Base-by-base conservation (phyloP, 37 sponge, comb jelly and placozoan genomes). In the Aphrocallistes beatrix region DNA sequence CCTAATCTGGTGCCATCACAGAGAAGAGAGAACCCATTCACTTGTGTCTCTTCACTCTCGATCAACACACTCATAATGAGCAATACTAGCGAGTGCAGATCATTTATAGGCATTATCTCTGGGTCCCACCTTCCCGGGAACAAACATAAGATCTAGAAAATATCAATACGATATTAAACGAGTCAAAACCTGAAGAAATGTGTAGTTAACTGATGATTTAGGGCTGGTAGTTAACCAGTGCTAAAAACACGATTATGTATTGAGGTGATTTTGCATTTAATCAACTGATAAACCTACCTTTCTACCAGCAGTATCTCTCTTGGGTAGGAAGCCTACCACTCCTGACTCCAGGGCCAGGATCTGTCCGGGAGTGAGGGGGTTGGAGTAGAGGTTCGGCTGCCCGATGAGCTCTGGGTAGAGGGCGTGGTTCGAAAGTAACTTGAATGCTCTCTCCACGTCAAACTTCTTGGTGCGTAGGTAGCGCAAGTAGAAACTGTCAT, bases 381-480 rank as follows among this genome's bases (percentile, higher is more conserved):
- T 87, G 0, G 38, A 48, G 38, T 88, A 90, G 28, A 92, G 37
- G n/a, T 86, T 83, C 8, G 90, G 87, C 75, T 92, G 87, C 32
- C 86, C 82, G 10, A 36, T 19, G 21, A 82, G 9, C 39, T 82
- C 51, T 36, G 84, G 51, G 10, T 88, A 85, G 39, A 28, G 30
- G 37, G 49, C 40, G 60, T 90, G 90, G 51, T 88, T 86, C 45
- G 81, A 51, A 50, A 85, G 85, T 17, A 87, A 38, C 23, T 25
- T 47, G 40, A 88, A 51, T 36, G 89, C 84, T 36, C 90, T 85
- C 36, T 39, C 36, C 19, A 92, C 91, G 48, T 85, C 85, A 82
- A 88, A 92, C 81, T 92, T 92, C 40, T 87, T 90, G 38, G 89
- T 49, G 23, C 93, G 36, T 30, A 92, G 83, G 81, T 90, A 92